phyloP scores from a whole-genome alignment of 2,797 vertebrate genomes.

The Enteromius thamalakanensis region DNA sequence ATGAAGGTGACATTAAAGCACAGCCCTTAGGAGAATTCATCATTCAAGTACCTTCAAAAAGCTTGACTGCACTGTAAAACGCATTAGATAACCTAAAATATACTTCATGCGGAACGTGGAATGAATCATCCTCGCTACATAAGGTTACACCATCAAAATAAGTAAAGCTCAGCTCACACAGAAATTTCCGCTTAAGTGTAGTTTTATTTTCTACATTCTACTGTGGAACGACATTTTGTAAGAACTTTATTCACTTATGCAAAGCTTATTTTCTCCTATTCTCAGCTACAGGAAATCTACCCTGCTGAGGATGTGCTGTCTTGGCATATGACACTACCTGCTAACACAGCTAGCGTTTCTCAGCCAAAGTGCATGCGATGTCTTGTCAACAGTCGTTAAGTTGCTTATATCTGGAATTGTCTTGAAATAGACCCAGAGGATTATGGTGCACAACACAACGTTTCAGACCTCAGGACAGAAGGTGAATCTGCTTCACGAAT shows the following conservation, averaged over 20 bases:
- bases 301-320: neutral
- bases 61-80: conserved; percentile 13
- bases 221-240: neutral
- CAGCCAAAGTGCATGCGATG: conserved; percentile 32
- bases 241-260: neutral
- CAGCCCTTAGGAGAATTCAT: neutral
- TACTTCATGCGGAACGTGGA: neutral
- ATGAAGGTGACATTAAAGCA: conserved; percentile 12
- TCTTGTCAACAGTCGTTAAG: conserved; percentile 44
- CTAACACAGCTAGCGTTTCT: neutral
- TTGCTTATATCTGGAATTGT: conserved; percentile 47
- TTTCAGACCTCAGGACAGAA: conserved; percentile 12
- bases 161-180: neutral
- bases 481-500: conserved; percentile 1
- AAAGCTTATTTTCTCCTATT: neutral
- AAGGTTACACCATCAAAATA: neutral
- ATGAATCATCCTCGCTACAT: neutral
- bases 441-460: neutral
- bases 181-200: neutral
- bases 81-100: conserved; percentile 1
- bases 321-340: conserved; percentile 26
- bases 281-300: neutral
- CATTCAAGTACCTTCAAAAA: conserved; percentile 6
- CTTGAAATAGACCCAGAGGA: conserved; percentile 37
- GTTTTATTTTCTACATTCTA: conserved; percentile 4